Conservation (phyloP, 1,140 invertebrate species). For the Pararge aegeria region DNA sequence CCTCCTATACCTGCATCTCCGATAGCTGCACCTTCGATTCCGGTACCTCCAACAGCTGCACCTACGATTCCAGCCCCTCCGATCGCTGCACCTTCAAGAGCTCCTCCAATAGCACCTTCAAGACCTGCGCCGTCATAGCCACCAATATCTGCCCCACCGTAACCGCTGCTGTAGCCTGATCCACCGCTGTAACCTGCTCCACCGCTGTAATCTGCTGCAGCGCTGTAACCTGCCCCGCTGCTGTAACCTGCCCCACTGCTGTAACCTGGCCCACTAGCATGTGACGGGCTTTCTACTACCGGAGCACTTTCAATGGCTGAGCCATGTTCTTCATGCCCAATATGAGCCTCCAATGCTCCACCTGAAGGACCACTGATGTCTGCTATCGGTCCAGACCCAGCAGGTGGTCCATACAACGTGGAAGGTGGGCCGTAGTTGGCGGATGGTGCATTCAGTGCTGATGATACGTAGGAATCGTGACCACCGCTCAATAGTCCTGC, state of each 20-base stretch:
- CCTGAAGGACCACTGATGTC: conserved; percentile 25
- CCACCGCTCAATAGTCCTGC: conserved; percentile 45
- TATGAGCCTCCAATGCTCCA: conserved; percentile 10
- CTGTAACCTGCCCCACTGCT: conserved; percentile 19
- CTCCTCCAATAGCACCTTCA: conserved; percentile 9
- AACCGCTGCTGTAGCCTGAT: conserved; percentile 5
- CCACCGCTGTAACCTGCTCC: conserved; percentile 15
- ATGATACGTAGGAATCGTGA: conserved; percentile 55
- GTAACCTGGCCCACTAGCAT: too few species aligned
- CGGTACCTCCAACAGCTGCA: conserved; percentile 11
- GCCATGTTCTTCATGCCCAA: conserved; percentile 18
- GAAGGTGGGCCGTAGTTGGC: conserved; percentile 57
- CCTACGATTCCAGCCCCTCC: conserved; percentile 11
- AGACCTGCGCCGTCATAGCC: conserved; percentile 11
- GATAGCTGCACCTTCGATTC: conserved; percentile 14
- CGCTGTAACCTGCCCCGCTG: not conserved
- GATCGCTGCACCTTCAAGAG: conserved; percentile 10
- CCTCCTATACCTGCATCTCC: conserved; percentile 17
- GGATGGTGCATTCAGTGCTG: conserved; percentile 56
- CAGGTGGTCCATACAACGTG: conserved; percentile 46
- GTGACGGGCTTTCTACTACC: conserved; percentile 16
- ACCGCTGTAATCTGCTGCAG: too few species aligned
- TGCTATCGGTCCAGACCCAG: conserved; percentile 21
- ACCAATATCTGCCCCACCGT: not conserved
- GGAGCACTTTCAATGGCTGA: conserved; percentile 16